Evolutionary conservation across 2,113 vertebrate genomes (phyloP).

Genomic region (Sturnira hondurensis): DNA sequence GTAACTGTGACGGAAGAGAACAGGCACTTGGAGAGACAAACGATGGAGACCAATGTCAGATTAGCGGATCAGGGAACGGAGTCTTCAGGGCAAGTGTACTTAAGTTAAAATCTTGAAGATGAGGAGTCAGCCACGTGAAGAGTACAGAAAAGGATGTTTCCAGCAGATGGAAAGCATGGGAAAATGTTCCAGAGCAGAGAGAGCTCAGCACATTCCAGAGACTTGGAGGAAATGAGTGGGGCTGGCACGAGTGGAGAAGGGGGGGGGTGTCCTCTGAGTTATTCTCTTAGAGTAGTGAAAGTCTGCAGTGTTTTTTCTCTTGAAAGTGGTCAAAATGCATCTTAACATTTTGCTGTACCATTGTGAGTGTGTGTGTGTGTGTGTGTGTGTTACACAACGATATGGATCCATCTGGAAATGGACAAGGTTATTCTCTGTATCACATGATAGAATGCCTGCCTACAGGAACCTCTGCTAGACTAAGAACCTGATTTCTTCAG

Average conservation of each 20-base stretch:
- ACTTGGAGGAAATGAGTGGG: not conserved
- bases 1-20: not conserved
- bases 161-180: not conserved
- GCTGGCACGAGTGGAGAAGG: not conserved
- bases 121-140: not conserved
- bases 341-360: not conserved
- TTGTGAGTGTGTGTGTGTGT: not conserved
- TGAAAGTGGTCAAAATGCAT: not conserved
- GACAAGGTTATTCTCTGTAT: not conserved
- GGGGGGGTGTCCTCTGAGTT: not conserved
- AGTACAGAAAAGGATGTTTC: not conserved
- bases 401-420: not conserved
- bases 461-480: not conserved
- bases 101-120: not conserved
- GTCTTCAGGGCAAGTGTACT: not conserved
- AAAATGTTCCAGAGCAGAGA: not conserved
- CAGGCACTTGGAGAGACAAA: not conserved
- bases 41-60: not conserved
- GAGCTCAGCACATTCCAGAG: not conserved
- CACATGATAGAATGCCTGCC: not conserved
- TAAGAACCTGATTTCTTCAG: not conserved
- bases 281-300: not conserved
- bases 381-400: not conserved
- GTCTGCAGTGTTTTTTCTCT: not conserved
- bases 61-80: not conserved